Evolutionary conservation across 2,113 vertebrate genomes (phyloP).

Genomic region (Microcebus lehilahytsara): DNA sequence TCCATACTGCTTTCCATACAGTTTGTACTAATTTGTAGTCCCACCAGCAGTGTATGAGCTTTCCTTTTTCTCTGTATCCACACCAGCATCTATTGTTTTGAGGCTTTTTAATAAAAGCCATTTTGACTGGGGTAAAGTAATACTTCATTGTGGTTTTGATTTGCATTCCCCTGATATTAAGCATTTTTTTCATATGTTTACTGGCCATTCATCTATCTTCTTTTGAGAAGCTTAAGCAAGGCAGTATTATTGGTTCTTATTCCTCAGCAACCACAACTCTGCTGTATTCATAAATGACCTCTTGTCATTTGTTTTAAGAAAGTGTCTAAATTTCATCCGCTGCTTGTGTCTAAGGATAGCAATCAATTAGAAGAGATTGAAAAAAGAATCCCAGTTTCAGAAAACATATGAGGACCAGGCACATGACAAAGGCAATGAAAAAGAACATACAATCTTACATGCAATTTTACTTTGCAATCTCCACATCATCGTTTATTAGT

Average conservation of each 20-base stretch:
- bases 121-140: too few species aligned
- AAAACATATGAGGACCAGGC: background rate
- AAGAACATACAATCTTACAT: background rate
- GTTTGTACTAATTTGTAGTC: too few species aligned
- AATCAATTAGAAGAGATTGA: background rate
- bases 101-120: too few species aligned
- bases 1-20: too few species aligned
- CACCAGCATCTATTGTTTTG: too few species aligned
- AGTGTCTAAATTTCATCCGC: conserved; percentile 5
- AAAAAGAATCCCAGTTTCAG: background rate
- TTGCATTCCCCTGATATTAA: too few species aligned
- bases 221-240: background rate
- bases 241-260: background rate
- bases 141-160: too few species aligned
- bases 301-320: background rate
- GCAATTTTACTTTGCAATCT: background rate
- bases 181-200: too few species aligned
- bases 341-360: background rate
- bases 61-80: too few species aligned
- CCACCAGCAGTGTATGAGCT: too few species aligned
- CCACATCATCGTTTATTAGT: background rate
- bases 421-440: background rate
- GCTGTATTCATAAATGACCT: background rate
- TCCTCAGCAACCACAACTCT: background rate
- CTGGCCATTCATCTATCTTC: too few species aligned